phyloP scores from a whole-genome alignment of 2,113 vertebrate genomes.

The Anthoscopus minutus region DNA sequence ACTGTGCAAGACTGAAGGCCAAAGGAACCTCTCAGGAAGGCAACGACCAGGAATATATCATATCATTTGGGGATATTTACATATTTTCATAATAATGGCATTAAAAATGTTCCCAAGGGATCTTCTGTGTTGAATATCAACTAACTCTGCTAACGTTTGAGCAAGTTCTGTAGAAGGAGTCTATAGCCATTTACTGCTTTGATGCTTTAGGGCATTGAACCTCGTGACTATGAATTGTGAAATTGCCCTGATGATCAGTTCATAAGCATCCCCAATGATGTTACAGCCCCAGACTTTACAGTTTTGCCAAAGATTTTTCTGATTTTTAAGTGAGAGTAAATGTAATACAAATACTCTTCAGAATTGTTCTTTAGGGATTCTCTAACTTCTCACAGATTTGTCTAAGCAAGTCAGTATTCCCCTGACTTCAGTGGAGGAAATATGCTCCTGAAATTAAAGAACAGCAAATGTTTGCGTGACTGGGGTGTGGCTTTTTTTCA shows the following conservation, averaged over 20 bases:
- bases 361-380: not conserved
- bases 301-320: not conserved
- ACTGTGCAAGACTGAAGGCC: not conserved
- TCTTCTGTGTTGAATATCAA: not conserved
- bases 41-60: not conserved
- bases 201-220: not conserved
- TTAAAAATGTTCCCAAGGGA: not conserved
- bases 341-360: not conserved
- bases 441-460: not conserved
- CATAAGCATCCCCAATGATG: not conserved
- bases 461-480: not conserved
- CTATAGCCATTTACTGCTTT: not conserved
- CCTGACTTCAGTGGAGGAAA: not conserved
- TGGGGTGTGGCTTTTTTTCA: not conserved
- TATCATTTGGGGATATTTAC: not conserved
- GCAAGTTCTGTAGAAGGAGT: not conserved
- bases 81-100: not conserved
- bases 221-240: not conserved
- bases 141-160: not conserved
- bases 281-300: not conserved
- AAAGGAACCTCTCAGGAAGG: not conserved
- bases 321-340: not conserved
- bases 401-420: not conserved
- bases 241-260: not conserved
- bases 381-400: not conserved